Evolutionary conservation across 92 coral and sea anemone genomes (phyloP), one percentile per base, ranked within the genome.

Genomic region (Pocillopora meandrina): DNA sequence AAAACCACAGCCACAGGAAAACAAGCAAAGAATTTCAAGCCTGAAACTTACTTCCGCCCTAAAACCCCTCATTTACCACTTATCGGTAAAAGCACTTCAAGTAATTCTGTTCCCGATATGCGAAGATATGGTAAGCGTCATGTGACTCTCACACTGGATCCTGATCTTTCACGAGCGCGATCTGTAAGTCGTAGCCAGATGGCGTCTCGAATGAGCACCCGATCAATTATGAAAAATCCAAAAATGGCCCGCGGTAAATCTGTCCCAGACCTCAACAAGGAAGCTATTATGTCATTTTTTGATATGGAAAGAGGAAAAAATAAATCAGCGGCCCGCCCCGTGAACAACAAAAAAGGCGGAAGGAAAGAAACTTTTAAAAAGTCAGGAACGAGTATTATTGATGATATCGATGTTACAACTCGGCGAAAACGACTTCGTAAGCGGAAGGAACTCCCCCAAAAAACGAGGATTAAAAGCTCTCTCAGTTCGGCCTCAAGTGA

Each of bases 361-460:
- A 77, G 70, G 82, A 56, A 26, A 58, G 66, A 35, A 81, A 57
- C 56, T 31, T 34, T 16, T 36, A 65, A 56, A 52, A 73, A 23
- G 76, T 15, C 36, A 10, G 87, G 80, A 33, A 78, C 62, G 20
- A 85, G 82, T 52, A 79, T 82, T 16, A 79, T 84, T 10, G 81
- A 87, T 12, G 71, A 49, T 1, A 20, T 52, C 14, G 95, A 89
- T 56, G 81, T 82, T 80, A 81, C 65, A 33, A 56, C 85, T 47
- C 75, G 90, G 33, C 80, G 84, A 36, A 94, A 92, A 72, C 73
- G 91, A 78, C 78, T 92, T 33, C 93, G 89, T 15, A 94, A 90
- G 79, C 89, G 83, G 2, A 89, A 89, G 74, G 87, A 89, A 49
- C 90, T 95, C 49, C 95, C 92, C 10, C 34, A 70, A 17, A 79